Base-by-base conservation (phyloP, 2,797 vertebrate genomes). In the Amniataba percoides region DNA sequence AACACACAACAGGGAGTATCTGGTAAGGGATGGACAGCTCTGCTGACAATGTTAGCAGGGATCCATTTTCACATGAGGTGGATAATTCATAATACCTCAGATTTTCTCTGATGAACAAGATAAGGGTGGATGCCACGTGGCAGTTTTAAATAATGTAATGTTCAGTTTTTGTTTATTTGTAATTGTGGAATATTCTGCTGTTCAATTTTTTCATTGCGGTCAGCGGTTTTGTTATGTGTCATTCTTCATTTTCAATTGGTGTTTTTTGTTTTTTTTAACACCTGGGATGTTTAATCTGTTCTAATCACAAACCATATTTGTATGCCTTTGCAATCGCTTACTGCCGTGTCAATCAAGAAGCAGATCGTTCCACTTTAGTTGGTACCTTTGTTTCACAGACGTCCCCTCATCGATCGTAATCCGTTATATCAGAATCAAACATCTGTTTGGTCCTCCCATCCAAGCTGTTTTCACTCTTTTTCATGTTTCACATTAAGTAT, bases 371-470 rank as follows among this genome's bases (percentile, higher is more conserved):
- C 49, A 70, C 9, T 75, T 80, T 63, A 27, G 52, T 80, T 63
- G n/a, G 34, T 51, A 67, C 27, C 66, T 74, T 62, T 78, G 14
- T 51, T 82, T 71, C 60, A 69, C 34, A 43, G 45, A 81, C 49
- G 62, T 77, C 62, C 56, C 39, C 69, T 89, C 77, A 87, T 91
- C 72, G 88, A 58, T 83, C 43, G 59, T 78, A 83, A 88, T 80
- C 82, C 15, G 25, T 75, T 43, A 74, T 62, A 82, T 73, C 46
- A 78, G 34, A 80, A 78, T 76, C 52, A 68, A 85, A 81, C 87
- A 92, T 90, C 88, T 91, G 90, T 27, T 48, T 75, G 60, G 5
- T 69, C 86, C 49, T 56, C 79, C 80, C 79, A 72, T 68, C 65
- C 82, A 83, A 88, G 80, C 88, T 88, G 87, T 86, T 86, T 82